A percentile compares a stretch with the other conserved stretches of the same genome.
phyloP scores from a whole-genome alignment of 2,888 invertebrate genomes.

The Hoplodrina ambigua region DNA sequence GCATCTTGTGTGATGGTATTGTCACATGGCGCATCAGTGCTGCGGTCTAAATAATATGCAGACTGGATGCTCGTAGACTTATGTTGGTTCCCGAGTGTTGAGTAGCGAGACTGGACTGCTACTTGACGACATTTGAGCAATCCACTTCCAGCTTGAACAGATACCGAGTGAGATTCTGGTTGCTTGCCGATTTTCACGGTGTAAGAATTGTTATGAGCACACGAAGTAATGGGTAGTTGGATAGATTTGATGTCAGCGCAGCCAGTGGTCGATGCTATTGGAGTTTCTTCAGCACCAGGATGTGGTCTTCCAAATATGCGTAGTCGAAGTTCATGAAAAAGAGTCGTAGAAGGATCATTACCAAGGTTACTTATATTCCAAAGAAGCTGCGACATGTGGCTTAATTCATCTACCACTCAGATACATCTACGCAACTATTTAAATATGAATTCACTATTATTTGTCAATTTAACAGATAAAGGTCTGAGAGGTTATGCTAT shows the following conservation, averaged over 20 bases:
- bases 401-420: background rate
- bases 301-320: conserved; percentile 60
- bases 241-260: conserved; percentile 7
- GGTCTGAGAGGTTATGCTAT: background rate
- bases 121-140: conserved; percentile 59
- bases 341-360: conserved; percentile 77
- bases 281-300: background rate
- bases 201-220: conserved; percentile 28
- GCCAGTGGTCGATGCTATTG: conserved; percentile 21
- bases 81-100: conserved; percentile 46
- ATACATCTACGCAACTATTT: background rate
- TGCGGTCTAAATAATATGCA: conserved; percentile 60
- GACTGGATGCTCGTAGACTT: conserved; percentile 71
- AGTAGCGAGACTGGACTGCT: conserved; percentile 69
- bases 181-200: conserved; percentile 26
- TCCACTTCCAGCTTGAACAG: conserved; percentile 70
- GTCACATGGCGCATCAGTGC: conserved; percentile 58
- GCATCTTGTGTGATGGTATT: conserved; percentile 64
- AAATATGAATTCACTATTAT: conserved; percentile 5
- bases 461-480: conserved; percentile 28
- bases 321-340: conserved; percentile 71
- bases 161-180: conserved; percentile 57
- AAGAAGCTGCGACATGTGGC: conserved; percentile 74
- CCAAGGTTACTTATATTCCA: conserved; percentile 79
- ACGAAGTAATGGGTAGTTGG: conserved; percentile 7